These are phyloP conservation scores for Acestrorhynchus altus DNA, from an alignment of 2,797 vertebrate species.

Conservation along the genomic window DNA sequence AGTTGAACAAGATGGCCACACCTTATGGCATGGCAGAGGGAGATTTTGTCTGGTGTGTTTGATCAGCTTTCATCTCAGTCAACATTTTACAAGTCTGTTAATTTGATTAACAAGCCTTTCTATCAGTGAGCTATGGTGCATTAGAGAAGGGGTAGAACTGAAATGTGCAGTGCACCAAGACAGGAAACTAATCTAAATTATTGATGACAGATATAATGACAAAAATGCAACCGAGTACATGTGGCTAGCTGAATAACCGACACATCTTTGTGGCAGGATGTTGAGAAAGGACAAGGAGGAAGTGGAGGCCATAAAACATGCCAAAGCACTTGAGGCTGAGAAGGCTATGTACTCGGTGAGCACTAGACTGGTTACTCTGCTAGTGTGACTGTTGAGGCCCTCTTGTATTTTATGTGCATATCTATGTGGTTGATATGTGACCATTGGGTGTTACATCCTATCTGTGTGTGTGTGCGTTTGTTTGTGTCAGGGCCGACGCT, in stretches of 20 bases:
- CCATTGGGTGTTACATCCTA: neutral
- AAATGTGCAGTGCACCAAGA: neutral
- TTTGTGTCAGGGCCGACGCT: conserved; percentile 86
- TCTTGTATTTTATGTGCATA: neutral
- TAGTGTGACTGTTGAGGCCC: conserved; percentile 1
- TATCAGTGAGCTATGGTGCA: neutral
- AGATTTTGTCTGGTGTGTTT: conserved; percentile 83
- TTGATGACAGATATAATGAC: conserved; percentile 14
- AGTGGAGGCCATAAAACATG: conserved; percentile 96
- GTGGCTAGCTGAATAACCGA: conserved; percentile 30
- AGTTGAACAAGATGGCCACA: conserved; percentile 93
- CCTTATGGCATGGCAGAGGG: conserved; percentile 95
- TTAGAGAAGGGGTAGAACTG: neutral
- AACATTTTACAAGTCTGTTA: neutral
- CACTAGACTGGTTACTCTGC: conserved; percentile 28
- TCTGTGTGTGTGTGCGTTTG: conserved; percentile 5
- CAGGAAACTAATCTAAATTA: neutral
- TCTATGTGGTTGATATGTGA: neutral
- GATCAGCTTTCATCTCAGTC: neutral
- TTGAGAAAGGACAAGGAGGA: conserved; percentile 97
- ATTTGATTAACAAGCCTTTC: neutral
- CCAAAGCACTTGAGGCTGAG: conserved; percentile 95
- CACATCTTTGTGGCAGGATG: conserved; percentile 82
- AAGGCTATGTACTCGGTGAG: conserved; percentile 99
- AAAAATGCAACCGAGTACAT: neutral